Evolutionary conservation across 2,888 invertebrate genomes (phyloP), one percentile per base, ranked within the genome.

Genomic region (Drosophila basisetae): DNA sequence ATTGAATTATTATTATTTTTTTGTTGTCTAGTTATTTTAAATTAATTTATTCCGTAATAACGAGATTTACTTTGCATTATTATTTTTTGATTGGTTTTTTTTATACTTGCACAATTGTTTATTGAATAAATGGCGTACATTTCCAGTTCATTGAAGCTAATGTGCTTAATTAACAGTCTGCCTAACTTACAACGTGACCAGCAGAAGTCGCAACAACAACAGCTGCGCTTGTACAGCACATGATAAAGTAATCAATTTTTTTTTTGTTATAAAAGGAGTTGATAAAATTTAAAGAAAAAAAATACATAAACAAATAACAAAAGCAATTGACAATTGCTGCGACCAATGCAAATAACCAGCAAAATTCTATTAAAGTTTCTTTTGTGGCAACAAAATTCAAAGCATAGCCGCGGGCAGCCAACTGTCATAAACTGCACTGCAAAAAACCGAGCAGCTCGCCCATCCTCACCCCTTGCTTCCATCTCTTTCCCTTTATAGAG

Each of bases 71-170:
- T 67, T 64, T 82, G 56, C 66, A 70, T 62, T 54, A 50, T 41
- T 66, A 52, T 59, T 53, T 37, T 31, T 18, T n/a, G 16, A 5
- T 37, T 39, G 13, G 10, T 31, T 31, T 39, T 33, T 43, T 78
- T 39, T 62, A 31, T 52, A 37, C 50, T 70, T 68, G 47, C 59
- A 52, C 63, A 73, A 65, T 70, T 71, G 66, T 67, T 68, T 66
- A 67, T 68, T 67, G 39, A 62, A 67, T 89, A 84, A 89, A 89
- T 85, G 78, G 72, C 69, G 78, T 59, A 62, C 62, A 66, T 60
- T 72, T 72, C 43, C 86, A 86, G 89, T 89, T 84, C 86, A 84
- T 76, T 84, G 86, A 47, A 73, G 74, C 73, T 76, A 89, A 78
- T 71, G 56, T 56, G 73, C 63, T 83, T 85, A 83, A 84, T 89